phyloP scores from a whole-genome alignment of 2,888 invertebrate genomes.

The Sussaba pulchella region DNA sequence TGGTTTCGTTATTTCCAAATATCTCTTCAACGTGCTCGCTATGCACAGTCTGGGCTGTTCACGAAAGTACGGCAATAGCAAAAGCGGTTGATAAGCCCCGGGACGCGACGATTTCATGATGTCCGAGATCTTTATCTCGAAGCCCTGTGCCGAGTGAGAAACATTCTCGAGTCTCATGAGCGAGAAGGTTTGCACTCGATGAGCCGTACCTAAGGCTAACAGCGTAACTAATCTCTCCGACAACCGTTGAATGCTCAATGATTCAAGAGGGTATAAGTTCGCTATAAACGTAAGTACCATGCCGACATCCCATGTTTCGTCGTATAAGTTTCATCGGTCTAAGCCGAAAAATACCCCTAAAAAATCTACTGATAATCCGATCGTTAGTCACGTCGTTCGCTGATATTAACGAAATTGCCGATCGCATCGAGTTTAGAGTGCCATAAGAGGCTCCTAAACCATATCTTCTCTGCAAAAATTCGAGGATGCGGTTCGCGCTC shows the following conservation, averaged over 20 bases:
- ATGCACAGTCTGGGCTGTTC: conserved; percentile 21
- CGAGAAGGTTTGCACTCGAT: conserved; percentile 36
- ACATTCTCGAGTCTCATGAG: conserved; percentile 58
- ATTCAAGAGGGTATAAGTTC: conserved; percentile 41
- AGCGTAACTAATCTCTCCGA: conserved; percentile 50
- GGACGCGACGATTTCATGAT: conserved; percentile 37
- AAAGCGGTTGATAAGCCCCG: conserved; percentile 14
- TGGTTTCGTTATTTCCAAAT: background rate
- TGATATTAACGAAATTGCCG: conserved; percentile 37
- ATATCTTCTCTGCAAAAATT: conserved; percentile 23
- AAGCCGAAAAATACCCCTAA: conserved; percentile 59
- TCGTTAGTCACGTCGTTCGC: conserved; percentile 7
- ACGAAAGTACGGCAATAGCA: conserved; percentile 10
- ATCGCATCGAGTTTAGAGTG: conserved; percentile 25
- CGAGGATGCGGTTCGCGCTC: background rate
- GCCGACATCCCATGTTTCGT: conserved; percentile 28
- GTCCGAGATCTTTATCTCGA: conserved; percentile 57
- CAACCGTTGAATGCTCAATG: conserved; percentile 48
- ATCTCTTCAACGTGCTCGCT: conserved; percentile 21
- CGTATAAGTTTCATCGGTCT: conserved; percentile 24
- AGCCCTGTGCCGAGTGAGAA: conserved; percentile 4
- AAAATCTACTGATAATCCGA: conserved; percentile 45
- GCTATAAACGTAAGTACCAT: conserved; percentile 26
- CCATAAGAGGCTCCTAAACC: conserved; percentile 27
- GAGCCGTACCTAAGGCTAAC: conserved; percentile 56